Percentiles rank a stretch among this genome's conserved stretches.
Evolutionary conservation across 2,113 vertebrate species (phyloP).

Genomic region (Thomomys bottae): DNA sequence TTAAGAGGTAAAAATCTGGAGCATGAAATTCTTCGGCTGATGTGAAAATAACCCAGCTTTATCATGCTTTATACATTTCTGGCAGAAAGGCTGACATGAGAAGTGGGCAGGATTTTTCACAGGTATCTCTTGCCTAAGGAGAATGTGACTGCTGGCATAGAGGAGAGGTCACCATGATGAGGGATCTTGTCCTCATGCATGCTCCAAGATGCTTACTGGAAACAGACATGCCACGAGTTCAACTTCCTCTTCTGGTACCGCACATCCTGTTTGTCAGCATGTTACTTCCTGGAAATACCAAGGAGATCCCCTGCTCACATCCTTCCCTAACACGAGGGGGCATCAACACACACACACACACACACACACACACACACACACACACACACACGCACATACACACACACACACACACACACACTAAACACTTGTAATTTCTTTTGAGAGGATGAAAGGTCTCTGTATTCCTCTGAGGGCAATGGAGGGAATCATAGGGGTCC

Average conservation of each 20-base stretch:
- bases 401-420: too few species aligned
- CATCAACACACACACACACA: neutral
- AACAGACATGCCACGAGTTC: neutral
- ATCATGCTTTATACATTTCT: neutral
- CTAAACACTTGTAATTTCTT: too few species aligned
- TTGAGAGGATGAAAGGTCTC: neutral
- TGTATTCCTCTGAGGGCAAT: neutral
- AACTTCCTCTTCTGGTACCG: neutral
- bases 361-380: too few species aligned
- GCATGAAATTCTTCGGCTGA: neutral
- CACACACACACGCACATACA: too few species aligned
- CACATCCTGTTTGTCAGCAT: neutral
- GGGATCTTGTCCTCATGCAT: rapidly evolving
- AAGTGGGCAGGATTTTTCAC: neutral
- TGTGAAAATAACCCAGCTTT: neutral
- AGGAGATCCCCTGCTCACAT: neutral
- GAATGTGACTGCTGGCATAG: neutral
- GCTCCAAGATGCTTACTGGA: neutral
- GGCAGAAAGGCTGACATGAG: neutral
- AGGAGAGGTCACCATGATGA: too few species aligned
- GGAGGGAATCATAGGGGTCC: neutral
- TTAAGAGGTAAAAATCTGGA: neutral
- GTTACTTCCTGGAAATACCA: neutral
- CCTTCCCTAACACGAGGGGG: neutral
- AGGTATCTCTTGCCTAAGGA: neutral